Base-by-base conservation (phyloP, 1,140 invertebrate genomes). In the Drosophila parvula region DNA sequence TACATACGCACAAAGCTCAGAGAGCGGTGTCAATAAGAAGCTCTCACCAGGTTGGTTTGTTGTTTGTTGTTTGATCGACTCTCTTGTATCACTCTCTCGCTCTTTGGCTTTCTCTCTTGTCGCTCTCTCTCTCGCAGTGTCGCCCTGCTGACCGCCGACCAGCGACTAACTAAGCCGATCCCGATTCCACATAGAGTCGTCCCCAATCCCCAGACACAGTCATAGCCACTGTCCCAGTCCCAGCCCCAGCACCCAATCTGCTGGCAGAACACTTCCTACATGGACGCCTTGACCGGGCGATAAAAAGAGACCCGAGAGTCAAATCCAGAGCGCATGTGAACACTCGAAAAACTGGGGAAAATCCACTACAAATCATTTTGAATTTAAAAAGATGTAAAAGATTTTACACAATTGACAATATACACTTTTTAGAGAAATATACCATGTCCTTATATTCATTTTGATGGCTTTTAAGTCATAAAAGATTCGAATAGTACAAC, bases 31-130 rank as follows among this genome's bases (percentile, higher is more conserved):
- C 38, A 79, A 79, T 63, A 63, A 61, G 70, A 88, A 79, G 73
- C 83, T 88, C 83, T 86, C 83, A 88, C 84, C 77, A 80, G 67
- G 67, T 81, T 62, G 60, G 68, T 47, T 56, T 80, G 18, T 60
- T 41, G 48, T 62, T 75, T 68, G 55, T 48, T 63, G 41, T 18
- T 53, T 36, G 18, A 22, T 36, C 12, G 61, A 12, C 61, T 60
- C 61, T 60, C 55, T 38, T 22, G 5, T 28, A 59, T 58, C 32
- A 47, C 43, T 45, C 51, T 40, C 40, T 43, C 55, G 60, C 50
- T 45, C 34, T 28, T 32, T 22, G 32, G 28, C 40, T 60, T 43
- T 41, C 68, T 28, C 22, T 22, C 40, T 14, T 28, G 53, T 45
- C 27, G 28, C 61, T 63, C 34, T 30, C 32, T 57, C 34, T 53